Percentiles rank a stretch among this genome's conserved stretches.
Evolutionary conservation across 2,113 vertebrate species (phyloP).

Genomic region (Protobothrops mucrosquamatus): DNA sequence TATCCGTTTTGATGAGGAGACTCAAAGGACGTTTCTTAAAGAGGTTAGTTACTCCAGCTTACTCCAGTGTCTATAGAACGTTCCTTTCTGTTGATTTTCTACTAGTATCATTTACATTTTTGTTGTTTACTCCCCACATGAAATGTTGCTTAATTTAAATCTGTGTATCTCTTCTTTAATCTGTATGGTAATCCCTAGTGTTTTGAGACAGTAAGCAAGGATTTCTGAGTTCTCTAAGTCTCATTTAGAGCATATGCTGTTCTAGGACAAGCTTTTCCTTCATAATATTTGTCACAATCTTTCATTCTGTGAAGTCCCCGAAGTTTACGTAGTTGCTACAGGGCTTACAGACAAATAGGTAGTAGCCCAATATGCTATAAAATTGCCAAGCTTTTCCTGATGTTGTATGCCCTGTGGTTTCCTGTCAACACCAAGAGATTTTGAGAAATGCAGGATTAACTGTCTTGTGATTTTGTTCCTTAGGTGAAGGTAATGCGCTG

Average conservation of each 20-base stretch:
- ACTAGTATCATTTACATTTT: neutral
- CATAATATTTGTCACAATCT: neutral
- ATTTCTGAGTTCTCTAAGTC: neutral
- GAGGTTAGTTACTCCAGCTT: constrained; percentile 72
- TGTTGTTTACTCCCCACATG: neutral
- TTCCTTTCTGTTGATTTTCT: neutral
- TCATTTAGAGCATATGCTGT: neutral
- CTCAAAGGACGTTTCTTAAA: constrained; percentile 92
- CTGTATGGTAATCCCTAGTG: too few species aligned
- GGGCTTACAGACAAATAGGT: neutral
- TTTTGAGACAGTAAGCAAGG: neutral
- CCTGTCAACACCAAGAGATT: neutral
- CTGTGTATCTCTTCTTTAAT: neutral
- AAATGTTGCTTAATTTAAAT: neutral
- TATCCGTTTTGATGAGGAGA: constrained; percentile 95
- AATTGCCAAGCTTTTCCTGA: neutral
- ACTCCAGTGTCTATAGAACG: neutral
- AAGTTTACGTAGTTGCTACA: too few species aligned
- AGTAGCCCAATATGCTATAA: neutral
- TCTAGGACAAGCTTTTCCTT: neutral
- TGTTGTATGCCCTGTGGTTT: neutral
- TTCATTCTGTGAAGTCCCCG: neutral
- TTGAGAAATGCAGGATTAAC: neutral
- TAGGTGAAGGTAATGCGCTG: constrained; percentile 99
- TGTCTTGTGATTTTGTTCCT: neutral